phyloP scores from a whole-genome alignment of 2,113 vertebrate genomes.

The Elanus axillaris region DNA sequence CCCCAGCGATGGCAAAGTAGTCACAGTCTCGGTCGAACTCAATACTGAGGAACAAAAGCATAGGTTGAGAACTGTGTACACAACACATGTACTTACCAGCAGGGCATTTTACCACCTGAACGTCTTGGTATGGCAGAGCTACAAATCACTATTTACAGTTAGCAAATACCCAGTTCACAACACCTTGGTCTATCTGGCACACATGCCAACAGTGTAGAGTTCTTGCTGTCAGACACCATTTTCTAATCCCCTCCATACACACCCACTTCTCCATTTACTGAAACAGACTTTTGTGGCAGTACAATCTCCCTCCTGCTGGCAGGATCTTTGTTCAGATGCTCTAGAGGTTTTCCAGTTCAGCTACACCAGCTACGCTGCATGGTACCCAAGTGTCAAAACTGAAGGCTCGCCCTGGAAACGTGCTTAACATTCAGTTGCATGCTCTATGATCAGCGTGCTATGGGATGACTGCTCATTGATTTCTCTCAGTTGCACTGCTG shows the following conservation, averaged over 20 bases:
- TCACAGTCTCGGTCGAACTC: constrained; percentile 99
- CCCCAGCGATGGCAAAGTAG: constrained; percentile 98
- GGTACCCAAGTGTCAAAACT: background rate
- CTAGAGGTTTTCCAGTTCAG: background rate
- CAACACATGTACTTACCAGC: background rate
- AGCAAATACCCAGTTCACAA: background rate
- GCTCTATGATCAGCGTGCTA: background rate
- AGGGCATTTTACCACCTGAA: background rate
- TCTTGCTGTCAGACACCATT: background rate
- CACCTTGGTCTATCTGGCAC: background rate
- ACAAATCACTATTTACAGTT: background rate
- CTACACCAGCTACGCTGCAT: background rate
- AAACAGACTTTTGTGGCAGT: background rate
- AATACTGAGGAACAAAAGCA: constrained; percentile 78
- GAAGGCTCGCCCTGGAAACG: background rate
- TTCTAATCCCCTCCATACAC: background rate
- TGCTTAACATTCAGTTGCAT: background rate
- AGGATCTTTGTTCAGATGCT: background rate
- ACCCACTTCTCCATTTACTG: background rate
- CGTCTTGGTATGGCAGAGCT: background rate
- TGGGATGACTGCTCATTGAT: background rate
- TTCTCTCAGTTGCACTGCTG: background rate
- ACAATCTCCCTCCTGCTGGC: background rate
- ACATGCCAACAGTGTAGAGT: background rate
- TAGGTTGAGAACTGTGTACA: background rate